These are phyloP conservation scores for Ictidomys tridecemlineatus DNA, from an alignment of 2,113 vertebrate genomes.

Conservation along the genomic window DNA sequence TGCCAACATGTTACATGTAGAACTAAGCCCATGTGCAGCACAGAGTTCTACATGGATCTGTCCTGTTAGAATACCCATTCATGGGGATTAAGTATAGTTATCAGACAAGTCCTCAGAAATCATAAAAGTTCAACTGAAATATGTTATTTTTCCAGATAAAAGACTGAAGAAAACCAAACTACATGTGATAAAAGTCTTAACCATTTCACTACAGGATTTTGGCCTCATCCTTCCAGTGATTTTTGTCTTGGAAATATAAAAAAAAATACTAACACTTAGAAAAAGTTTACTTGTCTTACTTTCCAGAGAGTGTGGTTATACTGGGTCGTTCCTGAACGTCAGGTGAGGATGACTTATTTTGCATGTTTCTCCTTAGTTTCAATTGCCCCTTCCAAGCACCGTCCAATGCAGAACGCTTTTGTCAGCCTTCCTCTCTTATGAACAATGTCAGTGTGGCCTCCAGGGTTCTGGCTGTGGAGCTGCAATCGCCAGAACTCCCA, in stretches of 20 bases:
- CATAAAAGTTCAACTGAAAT: not conserved
- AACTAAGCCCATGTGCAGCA: accelerated
- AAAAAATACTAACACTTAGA: not conserved
- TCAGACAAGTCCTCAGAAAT: not conserved
- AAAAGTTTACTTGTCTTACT: not conserved
- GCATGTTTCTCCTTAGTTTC: not conserved
- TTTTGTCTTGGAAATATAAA: not conserved
- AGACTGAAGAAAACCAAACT: not conserved
- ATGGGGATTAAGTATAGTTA: not conserved
- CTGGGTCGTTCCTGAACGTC: not conserved
- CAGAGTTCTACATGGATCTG: not conserved
- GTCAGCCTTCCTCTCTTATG: not conserved
- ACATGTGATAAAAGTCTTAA: not conserved
- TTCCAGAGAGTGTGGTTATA: not conserved
- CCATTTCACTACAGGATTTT: not conserved
- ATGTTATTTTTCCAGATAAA: slow-evolving; percentile 4
- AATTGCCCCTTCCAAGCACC: not conserved
- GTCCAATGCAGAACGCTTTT: not conserved
- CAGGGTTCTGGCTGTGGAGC: not conserved
- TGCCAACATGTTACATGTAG: not conserved
- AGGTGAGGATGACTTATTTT: not conserved
- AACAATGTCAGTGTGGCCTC: not conserved
- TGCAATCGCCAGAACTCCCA: not conserved
- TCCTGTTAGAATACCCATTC: not conserved
- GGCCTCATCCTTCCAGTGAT: not conserved